Evolutionary conservation across 2,797 vertebrate species (phyloP).

Genomic region (Sebastes diploproa): DNA sequence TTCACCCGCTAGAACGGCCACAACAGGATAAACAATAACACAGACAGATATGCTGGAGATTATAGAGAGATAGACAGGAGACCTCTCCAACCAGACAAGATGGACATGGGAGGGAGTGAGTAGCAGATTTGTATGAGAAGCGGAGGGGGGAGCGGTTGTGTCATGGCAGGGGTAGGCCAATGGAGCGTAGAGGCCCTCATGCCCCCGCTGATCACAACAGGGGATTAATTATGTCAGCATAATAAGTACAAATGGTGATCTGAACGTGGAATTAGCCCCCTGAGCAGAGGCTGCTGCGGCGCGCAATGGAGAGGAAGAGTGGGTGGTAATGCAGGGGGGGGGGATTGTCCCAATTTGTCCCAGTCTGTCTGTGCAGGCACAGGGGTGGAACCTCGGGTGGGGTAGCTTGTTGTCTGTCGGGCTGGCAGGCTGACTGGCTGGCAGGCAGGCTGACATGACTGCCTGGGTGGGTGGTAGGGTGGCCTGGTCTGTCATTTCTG

Average conservation of each 20-base stretch:
- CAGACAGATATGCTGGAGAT: slow-evolving; percentile 66
- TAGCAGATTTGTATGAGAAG: slow-evolving; percentile 65
- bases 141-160: slow-evolving; percentile 51
- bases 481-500: slow-evolving; percentile 70
- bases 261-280: slow-evolving; percentile 87
- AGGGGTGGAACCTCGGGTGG: slow-evolving; percentile 69
- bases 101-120: slow-evolving; percentile 66
- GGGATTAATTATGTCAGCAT: slow-evolving; percentile 89
- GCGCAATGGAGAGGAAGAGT: slow-evolving; percentile 72
- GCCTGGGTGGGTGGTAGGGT: slow-evolving; percentile 48
- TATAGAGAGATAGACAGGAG: slow-evolving; percentile 61
- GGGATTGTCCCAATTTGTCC: slow-evolving; percentile 81
- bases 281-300: slow-evolving; percentile 76
- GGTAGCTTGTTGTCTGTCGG: slow-evolving; percentile 56
- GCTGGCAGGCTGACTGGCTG: slow-evolving; percentile 54
- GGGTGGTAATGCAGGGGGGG: slow-evolving; percentile 67
- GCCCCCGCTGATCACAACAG: slow-evolving; percentile 90
- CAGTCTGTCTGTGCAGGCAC: slow-evolving; percentile 74
- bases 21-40: slow-evolving; percentile 52
- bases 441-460: slow-evolving; percentile 39
- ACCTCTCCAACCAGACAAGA: slow-evolving; percentile 67
- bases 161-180: slow-evolving; percentile 76
- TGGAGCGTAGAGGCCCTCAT: slow-evolving; percentile 84
- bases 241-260: slow-evolving; percentile 89
- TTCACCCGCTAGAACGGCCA: neutral